phyloP scores from a whole-genome alignment of 2,888 invertebrate species.

The Campopleginae sp. region DNA sequence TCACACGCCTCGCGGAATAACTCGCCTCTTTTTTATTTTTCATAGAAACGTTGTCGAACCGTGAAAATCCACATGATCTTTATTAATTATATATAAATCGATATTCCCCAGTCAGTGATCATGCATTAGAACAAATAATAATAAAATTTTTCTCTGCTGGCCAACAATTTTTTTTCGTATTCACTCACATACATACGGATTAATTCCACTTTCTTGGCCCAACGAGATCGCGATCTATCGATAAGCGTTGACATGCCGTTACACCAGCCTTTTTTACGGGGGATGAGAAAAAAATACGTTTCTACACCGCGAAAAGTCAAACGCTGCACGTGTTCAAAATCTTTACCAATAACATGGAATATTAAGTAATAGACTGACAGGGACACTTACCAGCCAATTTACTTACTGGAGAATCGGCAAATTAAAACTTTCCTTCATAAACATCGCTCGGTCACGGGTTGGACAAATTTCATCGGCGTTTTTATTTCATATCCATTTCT shows the following conservation, averaged over 20 bases:
- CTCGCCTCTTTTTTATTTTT: conserved; percentile 11
- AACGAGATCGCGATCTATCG: conserved; percentile 39
- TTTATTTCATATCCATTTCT: not conserved
- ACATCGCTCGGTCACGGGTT: not conserved
- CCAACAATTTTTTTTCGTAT: not conserved
- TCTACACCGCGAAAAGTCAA: conserved; percentile 48
- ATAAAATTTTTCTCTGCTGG: not conserved
- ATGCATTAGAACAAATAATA: not conserved
- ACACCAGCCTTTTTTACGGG: not conserved
- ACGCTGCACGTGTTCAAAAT: conserved; percentile 38
- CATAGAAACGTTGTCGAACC: conserved; percentile 52
- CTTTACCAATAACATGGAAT: conserved; percentile 49
- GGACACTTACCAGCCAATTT: not conserved
- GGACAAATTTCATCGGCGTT: not conserved
- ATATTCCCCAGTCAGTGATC: conserved; percentile 21
- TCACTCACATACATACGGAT: not conserved
- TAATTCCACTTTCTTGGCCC: conserved; percentile 23
- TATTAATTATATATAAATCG: conserved; percentile 38
- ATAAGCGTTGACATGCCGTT: conserved; percentile 13
- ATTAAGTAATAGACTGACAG: conserved; percentile 22
- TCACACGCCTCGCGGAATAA: not conserved
- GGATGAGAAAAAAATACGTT: conserved; percentile 23
- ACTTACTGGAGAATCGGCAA: conserved; percentile 17
- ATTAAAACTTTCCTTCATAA: conserved; percentile 3
- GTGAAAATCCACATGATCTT: conserved; percentile 41